Percentiles rank a stretch among this genome's conserved stretches.
phyloP scores from a whole-genome alignment of 2,797 vertebrate species.

The Dallia pectoralis region DNA sequence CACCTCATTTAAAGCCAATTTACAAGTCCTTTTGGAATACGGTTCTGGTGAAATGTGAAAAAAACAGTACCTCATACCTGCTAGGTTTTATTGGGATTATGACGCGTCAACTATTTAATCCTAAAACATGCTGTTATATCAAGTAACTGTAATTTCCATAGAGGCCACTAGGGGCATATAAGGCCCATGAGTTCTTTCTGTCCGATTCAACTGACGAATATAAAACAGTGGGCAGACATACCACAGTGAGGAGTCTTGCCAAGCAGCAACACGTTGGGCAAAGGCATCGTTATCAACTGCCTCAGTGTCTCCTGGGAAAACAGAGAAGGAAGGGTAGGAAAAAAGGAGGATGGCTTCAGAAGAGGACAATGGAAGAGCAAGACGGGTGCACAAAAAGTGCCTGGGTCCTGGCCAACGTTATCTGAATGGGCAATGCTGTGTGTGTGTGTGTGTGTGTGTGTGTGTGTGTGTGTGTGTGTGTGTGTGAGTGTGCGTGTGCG shows the following conservation, averaged over 20 bases:
- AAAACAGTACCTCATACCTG: too few relatives aligned
- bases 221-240: constrained; percentile 62
- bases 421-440: constrained; percentile 45
- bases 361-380: constrained; percentile 1
- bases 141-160: background rate
- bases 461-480: too few relatives aligned
- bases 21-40: too few relatives aligned
- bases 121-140: too few relatives aligned
- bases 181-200: background rate
- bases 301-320: constrained; percentile 83
- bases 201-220: background rate
- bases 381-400: constrained; percentile 5
- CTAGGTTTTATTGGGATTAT: too few relatives aligned
- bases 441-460: too few relatives aligned
- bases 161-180: background rate
- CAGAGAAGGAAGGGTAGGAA: constrained; percentile 14
- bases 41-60: too few relatives aligned
- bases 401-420: constrained; percentile 30
- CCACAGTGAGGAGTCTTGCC: constrained; percentile 88
- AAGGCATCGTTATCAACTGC: constrained; percentile 89
- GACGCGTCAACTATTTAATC: too few relatives aligned
- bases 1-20: too few relatives aligned
- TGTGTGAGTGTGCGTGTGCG: too few relatives aligned
- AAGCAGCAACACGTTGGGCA: constrained; percentile 89
- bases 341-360: background rate